A percentile compares a stretch with the other conserved stretches of the same genome.
These are phyloP conservation scores for Drosophila paranaensis DNA, from an alignment of 2,888 invertebrate species.

Conservation along the genomic window DNA sequence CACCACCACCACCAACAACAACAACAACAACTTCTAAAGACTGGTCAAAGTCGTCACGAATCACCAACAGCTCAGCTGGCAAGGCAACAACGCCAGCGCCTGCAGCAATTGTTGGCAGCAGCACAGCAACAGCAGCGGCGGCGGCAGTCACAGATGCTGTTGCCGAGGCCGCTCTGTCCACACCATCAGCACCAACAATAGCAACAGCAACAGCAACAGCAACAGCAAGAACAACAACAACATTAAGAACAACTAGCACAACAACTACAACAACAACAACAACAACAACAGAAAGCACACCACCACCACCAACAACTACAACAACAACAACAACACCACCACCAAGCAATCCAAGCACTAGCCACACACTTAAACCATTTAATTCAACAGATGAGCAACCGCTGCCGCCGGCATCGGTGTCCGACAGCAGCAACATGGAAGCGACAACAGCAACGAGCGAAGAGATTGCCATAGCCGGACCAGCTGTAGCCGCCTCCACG, in stretches of 20 bases:
- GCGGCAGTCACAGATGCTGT: constrained; percentile 22
- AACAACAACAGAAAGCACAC: constrained; percentile 51
- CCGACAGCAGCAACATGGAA: constrained; percentile 28
- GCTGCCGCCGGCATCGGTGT: constrained; percentile 18
- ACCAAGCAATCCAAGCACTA: constrained; percentile 60
- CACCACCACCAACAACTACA: constrained; percentile 21
- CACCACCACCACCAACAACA: constrained; percentile 38
- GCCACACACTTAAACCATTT: constrained; percentile 74
- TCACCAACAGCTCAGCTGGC: constrained; percentile 40
- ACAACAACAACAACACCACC: constrained; percentile 36
- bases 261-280: constrained; percentile 48
- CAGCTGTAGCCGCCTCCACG: constrained; percentile 67
- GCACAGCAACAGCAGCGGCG: constrained; percentile 15
- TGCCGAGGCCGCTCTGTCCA: constrained; percentile 15
- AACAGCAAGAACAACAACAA: constrained; percentile 10
- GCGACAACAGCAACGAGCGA: constrained; percentile 23
- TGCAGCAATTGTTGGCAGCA: constrained; percentile 26
- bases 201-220: constrained; percentile 24
- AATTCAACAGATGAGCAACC: constrained; percentile 80
- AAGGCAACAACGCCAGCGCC: constrained; percentile 32
- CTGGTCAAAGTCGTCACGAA: constrained; percentile 80
- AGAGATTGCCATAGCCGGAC: constrained; percentile 27
- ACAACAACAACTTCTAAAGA: constrained; percentile 56
- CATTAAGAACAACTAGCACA: constrained; percentile 33
- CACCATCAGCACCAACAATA: constrained; percentile 28